phyloP scores from a whole-genome alignment of 2,888 invertebrate species.

The Pyrrhosoma nymphula region DNA sequence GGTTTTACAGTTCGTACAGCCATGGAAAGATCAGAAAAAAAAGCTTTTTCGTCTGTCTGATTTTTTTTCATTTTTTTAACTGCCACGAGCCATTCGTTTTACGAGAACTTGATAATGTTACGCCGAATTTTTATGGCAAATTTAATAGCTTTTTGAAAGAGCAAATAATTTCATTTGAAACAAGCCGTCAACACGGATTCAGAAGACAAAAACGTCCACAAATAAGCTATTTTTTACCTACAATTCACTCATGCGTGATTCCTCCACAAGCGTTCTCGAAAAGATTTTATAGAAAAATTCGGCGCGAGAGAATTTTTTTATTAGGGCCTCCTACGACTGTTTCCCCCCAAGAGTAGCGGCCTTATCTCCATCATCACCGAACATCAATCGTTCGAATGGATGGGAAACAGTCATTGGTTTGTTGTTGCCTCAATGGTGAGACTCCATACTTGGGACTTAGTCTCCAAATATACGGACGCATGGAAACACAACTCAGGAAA shows the following conservation, averaged over 20 bases:
- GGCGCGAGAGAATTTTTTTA: neutral
- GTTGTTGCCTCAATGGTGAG: neutral
- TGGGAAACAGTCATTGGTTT: neutral
- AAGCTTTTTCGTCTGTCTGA: neutral
- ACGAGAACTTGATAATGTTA: neutral
- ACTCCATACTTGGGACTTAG: neutral
- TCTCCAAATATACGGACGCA: neutral
- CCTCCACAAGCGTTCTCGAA: neutral
- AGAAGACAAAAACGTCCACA: neutral
- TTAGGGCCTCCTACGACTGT: neutral
- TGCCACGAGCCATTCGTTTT: neutral
- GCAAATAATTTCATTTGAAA: conserved; percentile 1
- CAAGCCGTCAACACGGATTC: neutral
- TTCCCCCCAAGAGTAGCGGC: neutral
- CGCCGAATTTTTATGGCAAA: neutral
- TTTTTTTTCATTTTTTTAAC: neutral
- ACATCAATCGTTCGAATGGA: neutral
- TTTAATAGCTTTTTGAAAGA: neutral
- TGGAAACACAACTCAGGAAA: too few species aligned
- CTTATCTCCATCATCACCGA: neutral
- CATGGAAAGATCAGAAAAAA: neutral
- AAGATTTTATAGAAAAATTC: neutral
- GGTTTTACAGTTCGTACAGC: neutral
- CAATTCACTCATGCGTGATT: neutral
- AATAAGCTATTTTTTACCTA: neutral